Evolutionary conservation across 2,888 invertebrate species (phyloP).

Genomic region (Drosophila neonasuta): DNA sequence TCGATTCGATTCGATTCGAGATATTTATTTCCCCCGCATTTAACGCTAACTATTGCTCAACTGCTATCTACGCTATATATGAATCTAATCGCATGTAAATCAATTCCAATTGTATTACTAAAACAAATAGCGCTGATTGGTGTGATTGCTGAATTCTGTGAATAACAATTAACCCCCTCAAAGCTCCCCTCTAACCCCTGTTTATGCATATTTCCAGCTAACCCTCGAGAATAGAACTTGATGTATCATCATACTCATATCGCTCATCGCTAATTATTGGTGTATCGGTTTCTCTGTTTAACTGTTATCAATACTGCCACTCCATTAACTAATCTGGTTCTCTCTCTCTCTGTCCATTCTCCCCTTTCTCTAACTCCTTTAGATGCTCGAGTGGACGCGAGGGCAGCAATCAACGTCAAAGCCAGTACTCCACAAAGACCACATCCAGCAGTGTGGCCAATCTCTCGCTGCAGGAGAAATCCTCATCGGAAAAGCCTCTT

Average conservation of each 20-base stretch:
- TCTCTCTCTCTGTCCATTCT: not conserved
- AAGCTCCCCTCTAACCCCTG: not conserved
- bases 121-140: slow-evolving; percentile 7
- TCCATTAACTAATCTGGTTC: slow-evolving; percentile 28
- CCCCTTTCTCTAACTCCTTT: not conserved
- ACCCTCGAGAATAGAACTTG: slow-evolving; percentile 3
- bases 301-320: slow-evolving; percentile 40
- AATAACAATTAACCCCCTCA: slow-evolving; percentile 10
- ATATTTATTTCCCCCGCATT: slow-evolving; percentile 10
- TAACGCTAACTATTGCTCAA: slow-evolving; percentile 9
- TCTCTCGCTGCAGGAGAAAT: slow-evolving; percentile 69
- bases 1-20: not conserved
- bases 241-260: slow-evolving; percentile 1
- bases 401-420: slow-evolving; percentile 79
- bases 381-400: slow-evolving; percentile 79
- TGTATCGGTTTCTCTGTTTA: slow-evolving; percentile 30
- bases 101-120: slow-evolving; percentile 40
- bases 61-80: slow-evolving; percentile 20
- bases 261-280: slow-evolving; percentile 30
- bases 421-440: slow-evolving; percentile 81
- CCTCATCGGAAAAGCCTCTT: slow-evolving; percentile 74
- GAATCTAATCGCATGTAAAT: slow-evolving; percentile 51
- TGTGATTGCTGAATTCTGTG: slow-evolving; percentile 21
- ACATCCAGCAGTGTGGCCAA: slow-evolving; percentile 80
- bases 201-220: slow-evolving; percentile 26